Percentiles rank a stretch among this genome's conserved stretches.
Evolutionary conservation across 2,113 vertebrate species (phyloP).

Genomic region (Cololabis saira): DNA sequence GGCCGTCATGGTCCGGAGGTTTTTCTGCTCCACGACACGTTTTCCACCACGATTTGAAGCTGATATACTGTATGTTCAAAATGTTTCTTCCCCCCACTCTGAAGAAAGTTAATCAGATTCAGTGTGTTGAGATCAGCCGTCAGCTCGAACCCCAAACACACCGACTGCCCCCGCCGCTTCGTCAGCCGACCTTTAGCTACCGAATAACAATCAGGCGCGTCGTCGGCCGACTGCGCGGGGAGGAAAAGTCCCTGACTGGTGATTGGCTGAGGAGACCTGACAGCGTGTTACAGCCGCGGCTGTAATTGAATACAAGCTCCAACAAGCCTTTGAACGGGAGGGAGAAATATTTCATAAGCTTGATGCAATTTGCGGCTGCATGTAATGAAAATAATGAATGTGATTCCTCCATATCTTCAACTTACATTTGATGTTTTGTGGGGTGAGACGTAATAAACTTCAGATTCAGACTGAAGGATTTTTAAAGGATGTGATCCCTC

Average conservation of each 20-base stretch:
- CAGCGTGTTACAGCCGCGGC: slow-evolving; percentile 85
- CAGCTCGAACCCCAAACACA: slow-evolving; percentile 2
- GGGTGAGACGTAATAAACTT: slow-evolving; percentile 61
- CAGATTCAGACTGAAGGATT: slow-evolving; percentile 41
- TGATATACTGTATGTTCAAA: too few relatives aligned
- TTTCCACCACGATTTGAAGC: too few relatives aligned
- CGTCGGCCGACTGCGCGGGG: slow-evolving; percentile 72
- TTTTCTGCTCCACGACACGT: too few relatives aligned
- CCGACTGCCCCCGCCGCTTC: slow-evolving; percentile 82
- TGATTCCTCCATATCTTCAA: slow-evolving; percentile 69
- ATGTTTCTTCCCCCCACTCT: slow-evolving; percentile 82
- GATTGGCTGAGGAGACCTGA: slow-evolving; percentile 89
- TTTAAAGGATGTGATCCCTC: slow-evolving; percentile 45
- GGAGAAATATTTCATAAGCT: slow-evolving; percentile 89
- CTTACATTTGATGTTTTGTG: slow-evolving; percentile 58
- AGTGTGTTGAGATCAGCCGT: slow-evolving; percentile 72
- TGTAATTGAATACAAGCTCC: slow-evolving; percentile 89
- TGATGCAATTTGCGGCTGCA: slow-evolving; percentile 85
- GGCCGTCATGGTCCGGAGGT: too few relatives aligned
- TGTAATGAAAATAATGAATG: slow-evolving; percentile 80
- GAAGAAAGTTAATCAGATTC: slow-evolving; percentile 83
- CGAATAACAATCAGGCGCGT: slow-evolving; percentile 88
- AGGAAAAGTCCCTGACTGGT: slow-evolving; percentile 87
- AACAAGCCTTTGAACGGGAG: slow-evolving; percentile 88
- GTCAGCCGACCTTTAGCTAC: slow-evolving; percentile 89